These are phyloP conservation scores for Liposcelis brunnea DNA, from an alignment of 2,888 invertebrate genomes.

Conservation along the genomic window DNA sequence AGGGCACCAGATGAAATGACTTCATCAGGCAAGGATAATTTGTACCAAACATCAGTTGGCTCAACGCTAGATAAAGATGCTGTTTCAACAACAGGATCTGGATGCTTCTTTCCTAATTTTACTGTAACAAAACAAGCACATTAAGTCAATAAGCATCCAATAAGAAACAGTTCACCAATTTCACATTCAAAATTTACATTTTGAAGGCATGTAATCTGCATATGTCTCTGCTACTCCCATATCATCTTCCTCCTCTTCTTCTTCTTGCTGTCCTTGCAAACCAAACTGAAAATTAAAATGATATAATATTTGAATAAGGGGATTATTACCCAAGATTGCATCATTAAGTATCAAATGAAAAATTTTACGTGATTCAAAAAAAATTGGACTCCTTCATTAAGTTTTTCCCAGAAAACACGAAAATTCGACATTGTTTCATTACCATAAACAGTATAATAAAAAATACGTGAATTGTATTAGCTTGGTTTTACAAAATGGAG, in stretches of 20 bases:
- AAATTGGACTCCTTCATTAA: no score
- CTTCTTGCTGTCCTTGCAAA: slow-evolving; percentile 37
- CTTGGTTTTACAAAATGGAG: no score
- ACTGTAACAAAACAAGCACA: slow-evolving; percentile 37
- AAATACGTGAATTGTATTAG: no score
- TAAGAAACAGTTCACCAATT: slow-evolving; percentile 4
- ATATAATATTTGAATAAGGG: slow-evolving; percentile 3
- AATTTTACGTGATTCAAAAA: slow-evolving; percentile 7
- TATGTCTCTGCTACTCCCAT: slow-evolving; percentile 98
- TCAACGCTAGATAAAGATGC: slow-evolving; percentile 92
- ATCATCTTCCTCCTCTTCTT: slow-evolving; percentile 84
- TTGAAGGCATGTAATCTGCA: slow-evolving; percentile 94
- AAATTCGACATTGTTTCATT: no score
- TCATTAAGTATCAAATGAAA: slow-evolving; percentile 16
- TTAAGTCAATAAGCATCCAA: not conserved
- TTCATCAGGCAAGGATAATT: slow-evolving; percentile 63
- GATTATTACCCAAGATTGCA: slow-evolving; percentile 14
- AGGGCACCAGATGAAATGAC: slow-evolving; percentile 69
- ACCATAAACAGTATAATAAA: no score
- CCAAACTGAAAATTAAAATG: not conserved
- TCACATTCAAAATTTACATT: slow-evolving; percentile 39
- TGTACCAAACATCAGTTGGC: slow-evolving; percentile 84
- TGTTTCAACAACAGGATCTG: slow-evolving; percentile 97
- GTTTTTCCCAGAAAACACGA: no score
- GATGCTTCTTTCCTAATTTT: slow-evolving; percentile 87